These are phyloP conservation scores for Urocyon cinereoargenteus DNA, from an alignment of 2,797 vertebrate genomes.

Conservation along the genomic window DNA sequence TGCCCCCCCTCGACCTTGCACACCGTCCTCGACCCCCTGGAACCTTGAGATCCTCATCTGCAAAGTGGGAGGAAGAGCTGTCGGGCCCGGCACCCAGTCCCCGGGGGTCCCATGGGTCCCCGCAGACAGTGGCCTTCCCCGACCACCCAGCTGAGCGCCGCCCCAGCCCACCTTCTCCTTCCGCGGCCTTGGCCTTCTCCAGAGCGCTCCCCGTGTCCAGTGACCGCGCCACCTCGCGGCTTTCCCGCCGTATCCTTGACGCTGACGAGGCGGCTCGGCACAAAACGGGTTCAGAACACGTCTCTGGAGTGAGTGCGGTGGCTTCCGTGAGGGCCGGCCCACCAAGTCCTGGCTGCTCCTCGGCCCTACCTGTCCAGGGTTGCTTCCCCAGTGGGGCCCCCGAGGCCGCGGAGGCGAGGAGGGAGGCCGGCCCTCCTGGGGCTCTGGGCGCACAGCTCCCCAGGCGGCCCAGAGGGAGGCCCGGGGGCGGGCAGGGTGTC, in stretches of 20 bases:
- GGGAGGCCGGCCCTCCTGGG: neutral
- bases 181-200: neutral
- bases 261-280: neutral
- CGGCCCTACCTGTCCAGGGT: neutral
- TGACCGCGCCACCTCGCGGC: fast-evolving
- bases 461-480: neutral
- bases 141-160: neutral
- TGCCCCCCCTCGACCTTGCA: neutral
- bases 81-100: too few species aligned
- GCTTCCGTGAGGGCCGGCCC: neutral
- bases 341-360: neutral
- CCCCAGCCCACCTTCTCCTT: neutral
- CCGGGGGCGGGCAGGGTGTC: neutral
- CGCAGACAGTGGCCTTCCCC: too few species aligned
- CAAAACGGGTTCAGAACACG: fast-evolving
- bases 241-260: neutral
- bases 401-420: neutral
- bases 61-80: neutral
- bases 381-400: neutral
- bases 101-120: too few species aligned
- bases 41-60: neutral
- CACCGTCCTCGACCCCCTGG: neutral
- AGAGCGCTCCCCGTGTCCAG: fast-evolving
- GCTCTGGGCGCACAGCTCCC: neutral
- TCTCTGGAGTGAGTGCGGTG: neutral